Evolutionary conservation across 2,888 invertebrate genomes (phyloP).

Genomic region (Cordylochernes scorpioides): DNA sequence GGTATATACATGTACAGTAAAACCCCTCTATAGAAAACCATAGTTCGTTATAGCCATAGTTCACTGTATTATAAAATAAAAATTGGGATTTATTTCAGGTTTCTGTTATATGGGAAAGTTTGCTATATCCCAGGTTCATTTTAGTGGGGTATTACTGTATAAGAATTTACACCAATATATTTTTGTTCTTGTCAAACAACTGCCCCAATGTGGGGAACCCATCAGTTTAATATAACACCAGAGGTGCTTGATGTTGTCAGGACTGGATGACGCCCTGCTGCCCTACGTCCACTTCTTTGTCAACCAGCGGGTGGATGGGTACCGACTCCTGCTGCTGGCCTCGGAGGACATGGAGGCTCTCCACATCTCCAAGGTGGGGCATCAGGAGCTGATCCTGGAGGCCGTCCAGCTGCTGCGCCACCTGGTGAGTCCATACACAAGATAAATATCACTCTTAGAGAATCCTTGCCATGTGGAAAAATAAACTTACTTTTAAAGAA

Average conservation of each 20-base stretch:
- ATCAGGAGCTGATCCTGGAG: constrained; percentile 73
- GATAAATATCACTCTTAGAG: too few species aligned
- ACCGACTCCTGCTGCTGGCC: constrained; percentile 50
- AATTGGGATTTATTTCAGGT: too few species aligned
- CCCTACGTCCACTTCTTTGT: constrained; percentile 52
- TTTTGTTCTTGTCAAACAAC: constrained; percentile 3
- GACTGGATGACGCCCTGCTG: constrained; percentile 46
- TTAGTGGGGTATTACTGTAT: too few species aligned
- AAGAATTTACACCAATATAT: too few species aligned
- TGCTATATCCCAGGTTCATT: too few species aligned
- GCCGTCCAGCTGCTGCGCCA: constrained; percentile 67
- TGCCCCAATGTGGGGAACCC: constrained; percentile 32
- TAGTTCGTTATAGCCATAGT: too few species aligned
- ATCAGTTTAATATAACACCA: constrained; percentile 67
- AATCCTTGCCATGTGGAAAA: too few species aligned
- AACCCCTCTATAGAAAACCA: too few species aligned
- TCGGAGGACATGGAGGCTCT: constrained; percentile 66
- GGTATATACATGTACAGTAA: too few species aligned
- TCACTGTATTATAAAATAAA: too few species aligned
- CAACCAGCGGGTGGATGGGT: constrained; percentile 51
- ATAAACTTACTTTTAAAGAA: too few species aligned
- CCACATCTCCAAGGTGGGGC: constrained; percentile 59
- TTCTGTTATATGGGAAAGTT: too few species aligned
- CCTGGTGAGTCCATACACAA: constrained; percentile 35
- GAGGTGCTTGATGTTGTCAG: constrained; percentile 39